phyloP scores from a whole-genome alignment of 35 echinoderm and acorn worm species.

The Patiria miniata region DNA sequence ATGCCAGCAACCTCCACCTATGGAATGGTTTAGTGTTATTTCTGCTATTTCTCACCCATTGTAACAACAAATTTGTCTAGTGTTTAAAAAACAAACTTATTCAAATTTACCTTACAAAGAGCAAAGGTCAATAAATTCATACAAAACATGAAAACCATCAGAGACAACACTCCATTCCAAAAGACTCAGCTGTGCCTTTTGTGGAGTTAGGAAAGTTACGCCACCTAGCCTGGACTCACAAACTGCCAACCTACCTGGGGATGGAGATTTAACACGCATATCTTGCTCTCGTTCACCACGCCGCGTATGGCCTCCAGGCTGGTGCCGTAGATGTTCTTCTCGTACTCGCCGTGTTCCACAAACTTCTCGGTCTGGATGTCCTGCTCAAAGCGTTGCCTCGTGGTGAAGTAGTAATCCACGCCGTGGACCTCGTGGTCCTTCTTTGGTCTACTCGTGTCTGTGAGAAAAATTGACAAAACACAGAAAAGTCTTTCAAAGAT shows the following conservation, averaged over 20 bases:
- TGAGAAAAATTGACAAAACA: neutral
- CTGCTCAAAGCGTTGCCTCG: constrained; percentile 82
- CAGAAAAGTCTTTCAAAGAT: no score
- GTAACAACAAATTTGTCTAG: no score
- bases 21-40: no score
- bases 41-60: no score
- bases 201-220: neutral
- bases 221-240: neutral
- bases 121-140: no score
- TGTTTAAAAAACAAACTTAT: no score
- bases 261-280: constrained; percentile 90
- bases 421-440: constrained; percentile 88
- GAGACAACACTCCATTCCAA: no score
- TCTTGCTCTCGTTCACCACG: constrained; percentile 68
- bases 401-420: constrained; percentile 91
- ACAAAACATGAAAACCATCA: no score
- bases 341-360: constrained; percentile 93
- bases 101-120: no score
- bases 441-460: constrained; percentile 86
- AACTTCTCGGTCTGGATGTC: constrained; percentile 91
- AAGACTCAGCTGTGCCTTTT: no score
- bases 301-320: constrained; percentile 78
- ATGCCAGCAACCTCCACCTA: no score
- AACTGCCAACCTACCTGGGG: constrained; percentile 75
- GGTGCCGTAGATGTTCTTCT: constrained; percentile 92